Conservation (phyloP, 2,888 invertebrate species). For the Caenorhabditis macrosperma region DNA sequence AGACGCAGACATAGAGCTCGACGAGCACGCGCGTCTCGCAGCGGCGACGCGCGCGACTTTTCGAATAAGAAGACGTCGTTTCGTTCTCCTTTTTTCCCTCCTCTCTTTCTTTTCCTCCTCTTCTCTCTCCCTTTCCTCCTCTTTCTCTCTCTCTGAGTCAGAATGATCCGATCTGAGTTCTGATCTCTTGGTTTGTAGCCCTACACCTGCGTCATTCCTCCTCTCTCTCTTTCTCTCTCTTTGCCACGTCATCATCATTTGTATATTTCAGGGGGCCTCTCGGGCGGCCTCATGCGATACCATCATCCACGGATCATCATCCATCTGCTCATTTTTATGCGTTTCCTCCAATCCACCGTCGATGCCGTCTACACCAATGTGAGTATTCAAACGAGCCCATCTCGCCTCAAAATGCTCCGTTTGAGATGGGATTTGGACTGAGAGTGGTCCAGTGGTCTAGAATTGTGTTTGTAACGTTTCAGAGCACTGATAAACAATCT, state of each 20-base stretch:
- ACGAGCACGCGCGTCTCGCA: not conserved
- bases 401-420: too few relatives aligned
- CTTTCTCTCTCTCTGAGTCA: not conserved
- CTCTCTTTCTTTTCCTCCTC: not conserved
- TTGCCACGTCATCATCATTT: not conserved
- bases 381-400: too few relatives aligned
- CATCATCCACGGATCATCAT: conserved; percentile 5
- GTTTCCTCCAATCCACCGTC: conserved; percentile 40
- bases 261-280: not conserved
- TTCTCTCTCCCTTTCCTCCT: not conserved
- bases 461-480: too few relatives aligned
- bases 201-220: not conserved
- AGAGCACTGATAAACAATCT: too few relatives aligned
- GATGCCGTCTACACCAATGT: conserved; percentile 44
- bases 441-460: too few relatives aligned
- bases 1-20: not conserved
- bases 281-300: conserved; percentile 36
- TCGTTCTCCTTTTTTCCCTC: not conserved
- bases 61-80: not conserved
- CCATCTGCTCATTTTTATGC: conserved; percentile 33
- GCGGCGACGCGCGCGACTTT: not conserved
- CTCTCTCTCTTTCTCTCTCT: not conserved
- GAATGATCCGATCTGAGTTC: not conserved
- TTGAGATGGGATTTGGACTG: too few relatives aligned
- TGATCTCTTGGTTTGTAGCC: not conserved